Percentiles rank a stretch among this genome's conserved stretches.
Conservation (phyloP, 2,888 invertebrate genomes). For the Sinotaia quadrata region DNA sequence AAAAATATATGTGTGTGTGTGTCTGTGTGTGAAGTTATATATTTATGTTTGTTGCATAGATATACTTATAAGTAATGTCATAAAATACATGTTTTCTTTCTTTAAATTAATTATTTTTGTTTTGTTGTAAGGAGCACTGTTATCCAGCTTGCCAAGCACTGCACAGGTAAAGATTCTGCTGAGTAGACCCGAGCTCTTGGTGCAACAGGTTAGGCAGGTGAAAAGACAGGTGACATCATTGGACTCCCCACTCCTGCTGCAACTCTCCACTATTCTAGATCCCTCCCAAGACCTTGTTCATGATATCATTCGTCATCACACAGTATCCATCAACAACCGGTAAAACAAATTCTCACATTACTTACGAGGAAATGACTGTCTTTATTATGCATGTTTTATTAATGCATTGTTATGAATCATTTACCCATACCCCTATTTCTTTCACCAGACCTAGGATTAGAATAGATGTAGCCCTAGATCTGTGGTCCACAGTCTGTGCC, state of each 20-base stretch:
- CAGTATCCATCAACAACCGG: background rate
- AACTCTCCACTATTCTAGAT: slow-evolving; percentile 77
- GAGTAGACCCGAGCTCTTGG: slow-evolving; percentile 65
- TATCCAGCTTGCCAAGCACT: slow-evolving; percentile 66
- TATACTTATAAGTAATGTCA: too few species aligned
- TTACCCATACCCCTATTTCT: too few species aligned
- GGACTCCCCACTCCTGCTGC: slow-evolving; percentile 55
- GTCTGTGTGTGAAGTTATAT: background rate
- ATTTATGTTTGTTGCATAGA: too few species aligned
- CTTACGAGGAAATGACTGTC: too few species aligned
- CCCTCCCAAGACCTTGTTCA: slow-evolving; percentile 74
- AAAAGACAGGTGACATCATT: slow-evolving; percentile 57
- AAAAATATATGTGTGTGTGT: background rate
- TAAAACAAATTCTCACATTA: too few species aligned
- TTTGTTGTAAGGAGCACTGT: slow-evolving; percentile 52
- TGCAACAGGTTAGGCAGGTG: slow-evolving; percentile 64
- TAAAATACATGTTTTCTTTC: too few species aligned
- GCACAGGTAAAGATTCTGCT: slow-evolving; percentile 67
- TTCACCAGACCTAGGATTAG: too few species aligned
- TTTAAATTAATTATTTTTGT: slow-evolving; percentile 5
- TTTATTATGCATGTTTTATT: too few species aligned
- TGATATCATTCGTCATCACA: slow-evolving; percentile 3
- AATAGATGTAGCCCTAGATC: too few species aligned
- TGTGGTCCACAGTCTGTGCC: too few species aligned
- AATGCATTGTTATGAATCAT: too few species aligned